Evolutionary conservation across 2,888 invertebrate species (phyloP).

Genomic region (Thalpophila matura): DNA sequence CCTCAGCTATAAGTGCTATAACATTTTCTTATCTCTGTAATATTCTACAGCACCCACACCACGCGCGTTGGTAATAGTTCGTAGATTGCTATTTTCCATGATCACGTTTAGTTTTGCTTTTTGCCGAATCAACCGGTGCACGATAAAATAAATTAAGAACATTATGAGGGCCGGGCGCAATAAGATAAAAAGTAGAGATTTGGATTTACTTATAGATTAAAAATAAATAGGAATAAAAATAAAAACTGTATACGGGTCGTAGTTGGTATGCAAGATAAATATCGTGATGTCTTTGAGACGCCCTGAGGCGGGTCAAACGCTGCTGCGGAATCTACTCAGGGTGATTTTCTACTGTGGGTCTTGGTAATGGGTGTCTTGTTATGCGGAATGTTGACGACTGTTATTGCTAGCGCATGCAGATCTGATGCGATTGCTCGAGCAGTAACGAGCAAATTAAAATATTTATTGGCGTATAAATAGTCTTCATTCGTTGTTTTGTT

Average conservation of each 20-base stretch:
- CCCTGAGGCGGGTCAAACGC: constrained; percentile 60
- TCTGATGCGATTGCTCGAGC: constrained; percentile 65
- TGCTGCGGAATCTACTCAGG: constrained; percentile 62
- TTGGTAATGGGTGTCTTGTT: constrained; percentile 67
- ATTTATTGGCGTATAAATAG: constrained; percentile 68
- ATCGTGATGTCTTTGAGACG: constrained; percentile 40
- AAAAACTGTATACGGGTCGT: constrained; percentile 18
- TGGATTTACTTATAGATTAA: constrained; percentile 16
- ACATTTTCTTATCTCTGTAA: constrained; percentile 3
- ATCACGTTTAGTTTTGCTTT: constrained; percentile 15
- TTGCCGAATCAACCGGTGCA: constrained; percentile 11
- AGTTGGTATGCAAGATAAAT: constrained; percentile 53
- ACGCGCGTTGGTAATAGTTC: constrained; percentile 11
- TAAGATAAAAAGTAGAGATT: constrained; percentile 16
- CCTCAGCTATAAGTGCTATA: not conserved
- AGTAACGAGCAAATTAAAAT: constrained; percentile 72
- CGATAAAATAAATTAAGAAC: constrained; percentile 13
- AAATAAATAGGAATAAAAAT: constrained; percentile 24
- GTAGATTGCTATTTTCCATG: constrained; percentile 11
- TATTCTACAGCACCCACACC: constrained; percentile 1
- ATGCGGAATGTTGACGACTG: constrained; percentile 68
- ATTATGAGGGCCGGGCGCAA: constrained; percentile 6
- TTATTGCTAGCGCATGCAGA: constrained; percentile 72
- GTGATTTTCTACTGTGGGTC: constrained; percentile 65
- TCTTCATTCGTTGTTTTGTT: constrained; percentile 52